phyloP scores from a whole-genome alignment of 2,113 vertebrate genomes.

The Eretmochelys imbricata region DNA sequence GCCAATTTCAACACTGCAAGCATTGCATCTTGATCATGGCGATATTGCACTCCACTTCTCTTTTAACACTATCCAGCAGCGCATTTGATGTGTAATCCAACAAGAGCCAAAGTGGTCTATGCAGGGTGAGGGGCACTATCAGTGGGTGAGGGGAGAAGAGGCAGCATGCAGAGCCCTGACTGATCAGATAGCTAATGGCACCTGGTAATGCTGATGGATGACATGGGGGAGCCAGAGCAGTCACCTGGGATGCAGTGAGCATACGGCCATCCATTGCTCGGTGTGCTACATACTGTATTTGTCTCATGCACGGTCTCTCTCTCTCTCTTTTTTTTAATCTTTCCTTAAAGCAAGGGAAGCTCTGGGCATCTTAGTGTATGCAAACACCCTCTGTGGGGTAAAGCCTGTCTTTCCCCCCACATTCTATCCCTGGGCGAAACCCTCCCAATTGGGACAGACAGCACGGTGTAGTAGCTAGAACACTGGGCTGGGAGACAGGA shows the following conservation, averaged over 20 bases:
- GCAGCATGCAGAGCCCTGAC: not conserved
- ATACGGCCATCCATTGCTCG: not conserved
- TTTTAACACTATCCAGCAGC: not conserved
- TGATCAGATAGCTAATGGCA: not conserved
- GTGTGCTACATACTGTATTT: not conserved
- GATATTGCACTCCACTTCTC: not conserved
- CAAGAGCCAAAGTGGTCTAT: not conserved
- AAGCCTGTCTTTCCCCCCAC: not conserved
- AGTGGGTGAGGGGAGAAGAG: not conserved
- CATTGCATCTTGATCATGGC: not conserved
- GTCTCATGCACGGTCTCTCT: not conserved
- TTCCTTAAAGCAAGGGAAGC: not conserved
- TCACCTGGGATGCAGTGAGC: not conserved
- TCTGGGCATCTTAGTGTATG: not conserved
- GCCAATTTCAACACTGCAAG: not conserved
- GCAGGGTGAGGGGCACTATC: not conserved
- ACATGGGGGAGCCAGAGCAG: not conserved
- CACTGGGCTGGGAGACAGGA: not conserved
- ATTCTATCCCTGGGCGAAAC: not conserved
- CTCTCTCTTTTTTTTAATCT: not conserved
- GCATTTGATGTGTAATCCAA: not conserved
- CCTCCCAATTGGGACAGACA: not conserved
- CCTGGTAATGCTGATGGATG: not conserved
- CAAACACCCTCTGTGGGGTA: not conserved
- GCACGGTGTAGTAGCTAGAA: not conserved